phyloP scores from a whole-genome alignment of 2,113 vertebrate genomes.

The Fulica atra region DNA sequence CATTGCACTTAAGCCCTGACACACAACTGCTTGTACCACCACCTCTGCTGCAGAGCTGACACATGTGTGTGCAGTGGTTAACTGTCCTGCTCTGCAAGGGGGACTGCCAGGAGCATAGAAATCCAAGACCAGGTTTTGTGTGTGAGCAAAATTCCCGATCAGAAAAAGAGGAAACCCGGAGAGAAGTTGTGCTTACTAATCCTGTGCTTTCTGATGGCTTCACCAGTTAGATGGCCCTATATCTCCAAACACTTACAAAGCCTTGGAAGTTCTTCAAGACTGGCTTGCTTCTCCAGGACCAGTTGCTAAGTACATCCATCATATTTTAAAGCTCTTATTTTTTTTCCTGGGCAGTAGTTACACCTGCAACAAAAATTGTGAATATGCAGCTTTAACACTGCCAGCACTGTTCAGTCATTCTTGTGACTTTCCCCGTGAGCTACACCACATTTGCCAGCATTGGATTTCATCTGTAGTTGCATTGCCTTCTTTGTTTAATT shows the following conservation, averaged over 20 bases:
- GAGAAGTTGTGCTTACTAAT: neutral
- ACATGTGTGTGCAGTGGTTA: rapidly evolving
- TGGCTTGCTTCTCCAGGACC: neutral
- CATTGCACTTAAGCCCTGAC: neutral
- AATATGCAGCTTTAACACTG: neutral
- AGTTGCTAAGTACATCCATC: neutral
- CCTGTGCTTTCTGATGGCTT: neutral
- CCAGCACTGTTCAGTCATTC: neutral
- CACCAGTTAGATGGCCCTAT: neutral
- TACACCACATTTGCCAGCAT: neutral
- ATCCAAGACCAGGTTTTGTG: neutral
- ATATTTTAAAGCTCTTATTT: neutral
- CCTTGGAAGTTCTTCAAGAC: neutral
- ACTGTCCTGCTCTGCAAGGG: neutral
- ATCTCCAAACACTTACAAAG: neutral
- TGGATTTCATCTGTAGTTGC: neutral
- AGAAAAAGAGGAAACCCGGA: neutral
- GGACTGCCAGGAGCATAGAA: neutral
- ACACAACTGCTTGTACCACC: rapidly evolving
- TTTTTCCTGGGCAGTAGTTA: neutral
- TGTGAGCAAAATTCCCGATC: neutral
- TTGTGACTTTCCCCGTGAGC: neutral
- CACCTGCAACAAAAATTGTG: neutral
- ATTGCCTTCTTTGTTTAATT: neutral
- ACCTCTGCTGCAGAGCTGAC: neutral